Conservation (phyloP, 2,113 vertebrate species). For the Lethenteron reissneri region DNA sequence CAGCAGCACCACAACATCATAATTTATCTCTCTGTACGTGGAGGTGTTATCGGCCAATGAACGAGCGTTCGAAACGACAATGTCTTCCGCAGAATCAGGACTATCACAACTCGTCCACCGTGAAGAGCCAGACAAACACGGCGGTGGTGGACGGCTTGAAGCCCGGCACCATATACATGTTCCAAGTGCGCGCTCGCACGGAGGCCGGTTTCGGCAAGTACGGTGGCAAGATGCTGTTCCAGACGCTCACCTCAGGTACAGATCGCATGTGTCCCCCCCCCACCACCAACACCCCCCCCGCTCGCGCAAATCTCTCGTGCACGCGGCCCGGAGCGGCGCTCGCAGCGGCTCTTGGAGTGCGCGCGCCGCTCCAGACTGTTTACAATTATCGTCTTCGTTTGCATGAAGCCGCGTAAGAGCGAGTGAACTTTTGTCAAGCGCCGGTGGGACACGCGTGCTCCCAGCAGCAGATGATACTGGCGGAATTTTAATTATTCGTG, state of each 20-base stretch:
- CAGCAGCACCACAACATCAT: background rate
- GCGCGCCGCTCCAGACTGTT: no score
- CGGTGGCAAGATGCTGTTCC: conserved; percentile 99
- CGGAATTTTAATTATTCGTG: no score
- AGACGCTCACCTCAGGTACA: conserved; percentile 90
- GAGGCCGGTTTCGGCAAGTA: conserved; percentile 93
- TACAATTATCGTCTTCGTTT: no score
- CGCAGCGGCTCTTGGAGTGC: no score
- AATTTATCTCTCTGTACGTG: background rate
- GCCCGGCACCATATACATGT: conserved; percentile 68
- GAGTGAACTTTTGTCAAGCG: no score
- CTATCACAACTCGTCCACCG: conserved; percentile 74
- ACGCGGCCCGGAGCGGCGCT: no score
- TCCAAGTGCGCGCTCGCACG: conserved; percentile 81
- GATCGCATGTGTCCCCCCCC: background rate
- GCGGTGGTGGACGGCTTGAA: conserved; percentile 59
- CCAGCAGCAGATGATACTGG: no score
- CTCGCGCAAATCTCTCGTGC: no score
- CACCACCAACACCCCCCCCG: no score
- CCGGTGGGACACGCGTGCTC: no score
- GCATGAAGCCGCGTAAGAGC: no score
- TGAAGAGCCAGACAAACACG: conserved; percentile 76
- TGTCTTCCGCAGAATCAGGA: conserved; percentile 46
- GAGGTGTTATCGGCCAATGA: background rate
- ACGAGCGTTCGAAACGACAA: conserved; percentile 1